Evolutionary conservation across 1,140 invertebrate genomes (phyloP).

Genomic region (Ceratina australensis): DNA sequence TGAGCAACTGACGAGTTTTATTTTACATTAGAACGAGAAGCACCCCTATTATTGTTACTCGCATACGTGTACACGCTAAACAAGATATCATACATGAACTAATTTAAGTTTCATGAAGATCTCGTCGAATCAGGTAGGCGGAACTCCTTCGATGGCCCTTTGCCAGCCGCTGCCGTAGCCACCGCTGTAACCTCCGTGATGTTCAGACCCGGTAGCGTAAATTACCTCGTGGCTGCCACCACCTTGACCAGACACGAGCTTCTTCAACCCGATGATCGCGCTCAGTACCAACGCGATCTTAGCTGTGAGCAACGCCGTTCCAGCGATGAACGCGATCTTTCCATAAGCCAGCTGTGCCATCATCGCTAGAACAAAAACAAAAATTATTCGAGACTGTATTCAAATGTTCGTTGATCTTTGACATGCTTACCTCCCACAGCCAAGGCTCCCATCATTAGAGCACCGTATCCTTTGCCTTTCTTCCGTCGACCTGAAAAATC

Average conservation of each 20-base stretch:
- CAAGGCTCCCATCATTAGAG: constrained; percentile 82
- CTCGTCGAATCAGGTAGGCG: constrained; percentile 67
- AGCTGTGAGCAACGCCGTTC: constrained; percentile 84
- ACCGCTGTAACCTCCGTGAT: constrained; percentile 75
- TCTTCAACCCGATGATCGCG: constrained; percentile 83
- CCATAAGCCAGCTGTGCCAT: constrained; percentile 84
- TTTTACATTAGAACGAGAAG: background rate
- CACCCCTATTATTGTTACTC: background rate
- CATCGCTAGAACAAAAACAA: constrained; percentile 74
- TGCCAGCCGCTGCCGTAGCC: constrained; percentile 79
- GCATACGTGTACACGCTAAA: background rate
- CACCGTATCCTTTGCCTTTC: constrained; percentile 77
- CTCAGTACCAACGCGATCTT: constrained; percentile 85
- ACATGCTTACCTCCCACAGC: constrained; percentile 82
- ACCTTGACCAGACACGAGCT: constrained; percentile 79
- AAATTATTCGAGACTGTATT: background rate
- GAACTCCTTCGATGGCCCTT: constrained; percentile 75
- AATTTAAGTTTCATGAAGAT: background rate
- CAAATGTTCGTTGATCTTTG: background rate
- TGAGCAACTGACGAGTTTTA: background rate
- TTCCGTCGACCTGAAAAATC: constrained; percentile 77
- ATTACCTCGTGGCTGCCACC: constrained; percentile 82
- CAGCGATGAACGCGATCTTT: constrained; percentile 84
- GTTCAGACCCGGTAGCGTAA: constrained; percentile 79
- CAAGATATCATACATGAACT: constrained; percentile 5